Conservation (phyloP, 2,797 vertebrate species). For the Ispidina lecontei region DNA sequence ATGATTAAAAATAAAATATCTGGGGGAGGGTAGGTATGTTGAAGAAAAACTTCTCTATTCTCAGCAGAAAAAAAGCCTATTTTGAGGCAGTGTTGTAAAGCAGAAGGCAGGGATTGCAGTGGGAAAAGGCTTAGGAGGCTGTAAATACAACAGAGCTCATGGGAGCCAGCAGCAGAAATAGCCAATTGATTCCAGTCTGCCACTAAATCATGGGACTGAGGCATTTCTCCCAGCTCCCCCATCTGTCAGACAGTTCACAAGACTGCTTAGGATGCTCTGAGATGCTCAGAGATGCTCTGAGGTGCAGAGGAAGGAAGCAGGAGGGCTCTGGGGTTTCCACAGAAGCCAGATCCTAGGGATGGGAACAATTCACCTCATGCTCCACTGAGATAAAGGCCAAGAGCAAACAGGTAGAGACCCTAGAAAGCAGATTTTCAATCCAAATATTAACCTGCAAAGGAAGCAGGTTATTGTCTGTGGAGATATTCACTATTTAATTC, state of each 20-base stretch:
- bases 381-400: background rate
- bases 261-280: background rate
- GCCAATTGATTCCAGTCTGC: background rate
- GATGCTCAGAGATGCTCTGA: background rate
- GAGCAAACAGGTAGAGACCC: background rate
- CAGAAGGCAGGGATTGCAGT: background rate
- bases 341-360: background rate
- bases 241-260: constrained; percentile 21
- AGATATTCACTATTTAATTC: background rate
- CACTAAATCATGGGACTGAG: background rate
- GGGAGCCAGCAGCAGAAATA: constrained; percentile 18
- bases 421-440: background rate
- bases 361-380: background rate
- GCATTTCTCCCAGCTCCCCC: background rate
- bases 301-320: background rate
- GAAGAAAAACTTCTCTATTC: constrained; percentile 33
- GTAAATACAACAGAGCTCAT: constrained; percentile 10
- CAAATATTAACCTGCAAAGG: background rate
- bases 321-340: background rate
- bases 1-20: constrained; percentile 35
- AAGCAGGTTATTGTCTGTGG: background rate
- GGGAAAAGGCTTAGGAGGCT: constrained; percentile 9
- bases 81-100: background rate
- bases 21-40: constrained; percentile 12
- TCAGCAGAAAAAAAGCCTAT: constrained; percentile 2